These are phyloP conservation scores for Notospermus geniculatus DNA, from an alignment of 1,140 invertebrate genomes.

Conservation along the genomic window DNA sequence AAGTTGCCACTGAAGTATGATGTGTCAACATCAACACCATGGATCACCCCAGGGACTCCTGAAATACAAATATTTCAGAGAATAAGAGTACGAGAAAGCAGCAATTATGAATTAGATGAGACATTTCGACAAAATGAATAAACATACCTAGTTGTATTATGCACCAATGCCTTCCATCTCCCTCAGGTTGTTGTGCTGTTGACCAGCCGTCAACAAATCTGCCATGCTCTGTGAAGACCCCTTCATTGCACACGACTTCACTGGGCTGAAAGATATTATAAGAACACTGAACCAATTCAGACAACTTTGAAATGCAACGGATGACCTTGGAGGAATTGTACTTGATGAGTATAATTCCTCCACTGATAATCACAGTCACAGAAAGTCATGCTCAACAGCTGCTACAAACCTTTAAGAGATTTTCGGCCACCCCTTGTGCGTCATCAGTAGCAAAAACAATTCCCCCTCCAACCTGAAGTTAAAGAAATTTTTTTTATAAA, in stretches of 20 bases:
- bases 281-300: neutral
- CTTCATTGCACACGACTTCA: constrained; percentile 62
- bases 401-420: constrained; percentile 60
- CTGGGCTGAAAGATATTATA: constrained; percentile 34
- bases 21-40: constrained; percentile 65
- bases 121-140: too few relatives aligned
- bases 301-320: neutral
- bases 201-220: constrained; percentile 77
- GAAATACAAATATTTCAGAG: too few relatives aligned
- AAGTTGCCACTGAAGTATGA: constrained; percentile 70
- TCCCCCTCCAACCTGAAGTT: constrained; percentile 58
- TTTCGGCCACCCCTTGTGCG: constrained; percentile 68
- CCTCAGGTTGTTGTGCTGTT: constrained; percentile 63
- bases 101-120: too few relatives aligned
- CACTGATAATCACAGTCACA: neutral
- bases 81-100: too few relatives aligned
- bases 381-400: too few relatives aligned
- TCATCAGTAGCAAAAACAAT: constrained; percentile 68
- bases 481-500: too few relatives aligned
- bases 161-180: constrained; percentile 66
- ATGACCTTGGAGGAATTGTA: neutral
- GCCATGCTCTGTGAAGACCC: constrained; percentile 65
- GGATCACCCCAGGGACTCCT: constrained; percentile 58
- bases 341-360: neutral
- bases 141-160: constrained; percentile 62